Conservation (phyloP, 2,113 vertebrate species). For the Ophiodon elongatus region DNA sequence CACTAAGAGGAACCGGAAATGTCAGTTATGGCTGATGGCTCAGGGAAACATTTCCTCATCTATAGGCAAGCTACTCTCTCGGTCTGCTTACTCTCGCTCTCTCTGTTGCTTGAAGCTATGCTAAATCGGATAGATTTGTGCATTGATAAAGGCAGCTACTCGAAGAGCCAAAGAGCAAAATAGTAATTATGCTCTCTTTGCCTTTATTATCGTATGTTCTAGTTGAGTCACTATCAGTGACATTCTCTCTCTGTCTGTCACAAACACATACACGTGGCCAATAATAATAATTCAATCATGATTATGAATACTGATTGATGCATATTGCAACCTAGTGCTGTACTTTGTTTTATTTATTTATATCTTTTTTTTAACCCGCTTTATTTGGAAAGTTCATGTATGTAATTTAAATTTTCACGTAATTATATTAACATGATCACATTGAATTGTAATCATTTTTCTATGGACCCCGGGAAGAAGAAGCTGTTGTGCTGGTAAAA, state of each 20-base stretch:
- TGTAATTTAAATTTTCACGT: background rate
- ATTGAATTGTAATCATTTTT: background rate
- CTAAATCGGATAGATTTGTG: conserved; percentile 64
- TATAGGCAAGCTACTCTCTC: conserved; percentile 53
- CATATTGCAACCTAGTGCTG: background rate
- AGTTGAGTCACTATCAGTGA: background rate
- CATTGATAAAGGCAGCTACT: conserved; percentile 61
- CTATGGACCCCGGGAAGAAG: too few species aligned
- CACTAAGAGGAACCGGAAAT: conserved; percentile 63
- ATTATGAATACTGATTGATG: background rate
- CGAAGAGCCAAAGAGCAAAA: conserved; percentile 34
- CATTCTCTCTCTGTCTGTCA: background rate
- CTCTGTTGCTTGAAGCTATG: conserved; percentile 63
- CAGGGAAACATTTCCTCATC: conserved; percentile 65
- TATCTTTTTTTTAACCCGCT: background rate
- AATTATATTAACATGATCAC: background rate
- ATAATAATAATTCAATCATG: background rate
- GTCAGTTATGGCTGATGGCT: conserved; percentile 70
- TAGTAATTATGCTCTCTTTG: conserved; percentile 8
- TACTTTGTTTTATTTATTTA: background rate
- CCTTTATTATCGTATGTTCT: conserved; percentile 10
- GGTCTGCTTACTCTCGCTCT: conserved; percentile 20
- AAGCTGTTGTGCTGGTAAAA: background rate
- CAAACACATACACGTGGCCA: background rate
- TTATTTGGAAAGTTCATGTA: background rate